These are phyloP conservation scores for Acrocera orbiculus DNA, from an alignment of 2,888 invertebrate genomes.

Conservation along the genomic window DNA sequence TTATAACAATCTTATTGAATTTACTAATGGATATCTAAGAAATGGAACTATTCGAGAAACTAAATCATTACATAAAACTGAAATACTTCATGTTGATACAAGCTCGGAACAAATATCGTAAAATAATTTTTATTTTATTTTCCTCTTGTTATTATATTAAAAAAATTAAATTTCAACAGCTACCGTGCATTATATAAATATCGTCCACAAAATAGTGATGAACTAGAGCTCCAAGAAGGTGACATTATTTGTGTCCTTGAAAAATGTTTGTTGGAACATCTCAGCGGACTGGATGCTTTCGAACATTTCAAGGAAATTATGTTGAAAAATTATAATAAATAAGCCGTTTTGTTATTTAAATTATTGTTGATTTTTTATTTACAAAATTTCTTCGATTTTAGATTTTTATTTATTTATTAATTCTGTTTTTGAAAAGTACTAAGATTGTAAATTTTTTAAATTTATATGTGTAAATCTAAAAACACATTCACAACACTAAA, in stretches of 20 bases:
- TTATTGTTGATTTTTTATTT: too few relatives aligned
- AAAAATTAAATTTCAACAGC: conserved; percentile 40
- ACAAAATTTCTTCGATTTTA: too few relatives aligned
- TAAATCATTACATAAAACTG: conserved; percentile 46
- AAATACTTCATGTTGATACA: conserved; percentile 62
- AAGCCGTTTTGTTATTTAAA: too few relatives aligned
- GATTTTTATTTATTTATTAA: too few relatives aligned
- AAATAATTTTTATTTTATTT: conserved; percentile 33
- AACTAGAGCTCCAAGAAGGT: conserved; percentile 81
- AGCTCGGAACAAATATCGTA: conserved; percentile 73
- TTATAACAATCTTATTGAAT: conserved; percentile 27
- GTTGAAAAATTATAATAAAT: too few relatives aligned
- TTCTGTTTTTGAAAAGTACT: too few relatives aligned
- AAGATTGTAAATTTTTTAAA: too few relatives aligned
- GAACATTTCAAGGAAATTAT: conserved; percentile 96
- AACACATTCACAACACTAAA: too few relatives aligned
- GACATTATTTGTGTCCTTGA: conserved; percentile 92
- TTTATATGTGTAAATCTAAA: too few relatives aligned
- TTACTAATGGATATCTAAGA: conserved; percentile 32
- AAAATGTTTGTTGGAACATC: conserved; percentile 94
- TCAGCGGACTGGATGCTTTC: conserved; percentile 85
- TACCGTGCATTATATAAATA: conserved; percentile 94
- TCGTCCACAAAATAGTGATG: conserved; percentile 91
- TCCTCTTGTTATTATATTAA: neutral
- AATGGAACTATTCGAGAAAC: conserved; percentile 32